A percentile compares a stretch with the other conserved stretches of the same genome.
phyloP scores from a whole-genome alignment of 2,113 vertebrate species.

The Falcunculus frontatus region DNA sequence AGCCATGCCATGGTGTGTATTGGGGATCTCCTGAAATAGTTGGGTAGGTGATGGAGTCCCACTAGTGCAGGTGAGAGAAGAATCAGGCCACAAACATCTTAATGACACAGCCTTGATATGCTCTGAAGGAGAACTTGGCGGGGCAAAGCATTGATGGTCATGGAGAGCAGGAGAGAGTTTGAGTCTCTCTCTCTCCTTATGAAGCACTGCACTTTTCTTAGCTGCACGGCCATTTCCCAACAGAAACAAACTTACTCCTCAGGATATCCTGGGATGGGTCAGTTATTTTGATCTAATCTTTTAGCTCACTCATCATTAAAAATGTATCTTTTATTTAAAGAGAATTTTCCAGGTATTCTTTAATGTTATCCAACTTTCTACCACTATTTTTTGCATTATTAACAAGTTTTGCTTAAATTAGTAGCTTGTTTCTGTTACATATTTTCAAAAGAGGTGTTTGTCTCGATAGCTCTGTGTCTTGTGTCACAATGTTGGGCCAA shows the following conservation, averaged over 20 bases:
- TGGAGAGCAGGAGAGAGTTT: neutral
- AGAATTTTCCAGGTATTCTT: neutral
- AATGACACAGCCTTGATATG: accelerated
- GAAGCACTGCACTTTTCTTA: neutral
- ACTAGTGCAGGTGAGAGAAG: neutral
- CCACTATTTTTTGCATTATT: neutral
- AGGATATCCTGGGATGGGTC: neutral
- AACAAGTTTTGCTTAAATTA: neutral
- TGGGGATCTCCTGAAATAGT: neutral
- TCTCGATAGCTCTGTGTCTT: neutral
- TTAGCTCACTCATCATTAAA: neutral
- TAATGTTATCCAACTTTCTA: neutral
- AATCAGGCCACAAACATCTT: neutral
- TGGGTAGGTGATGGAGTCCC: neutral
- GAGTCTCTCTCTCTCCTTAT: neutral
- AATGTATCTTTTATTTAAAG: neutral
- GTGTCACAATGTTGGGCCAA: neutral
- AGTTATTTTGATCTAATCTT: neutral
- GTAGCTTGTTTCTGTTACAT: neutral
- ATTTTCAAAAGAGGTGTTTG: neutral
- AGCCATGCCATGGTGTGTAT: neutral
- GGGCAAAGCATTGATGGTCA: neutral
- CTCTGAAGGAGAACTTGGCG: neutral
- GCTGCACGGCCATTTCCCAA: neutral
- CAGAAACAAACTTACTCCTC: neutral